Evolutionary conservation across 2,113 vertebrate genomes (phyloP), one percentile per base, ranked within the genome.

Genomic region (Todiramphus saurophagus): DNA sequence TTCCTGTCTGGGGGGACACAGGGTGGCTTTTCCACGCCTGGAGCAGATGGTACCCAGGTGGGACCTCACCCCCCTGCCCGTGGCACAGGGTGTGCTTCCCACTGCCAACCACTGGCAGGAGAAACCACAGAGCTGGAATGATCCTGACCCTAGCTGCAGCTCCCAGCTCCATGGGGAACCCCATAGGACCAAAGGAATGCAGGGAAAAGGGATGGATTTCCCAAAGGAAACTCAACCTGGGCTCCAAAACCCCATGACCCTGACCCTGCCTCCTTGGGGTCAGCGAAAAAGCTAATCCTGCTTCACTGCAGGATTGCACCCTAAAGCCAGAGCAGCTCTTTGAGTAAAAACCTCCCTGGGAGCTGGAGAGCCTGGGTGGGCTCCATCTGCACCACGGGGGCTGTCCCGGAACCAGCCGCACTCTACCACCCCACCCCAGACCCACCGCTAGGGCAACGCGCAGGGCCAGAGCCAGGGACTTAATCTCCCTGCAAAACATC

Each of bases 51-150:
- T 12, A n/a, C 21, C n/a, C 19, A 16, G 44, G 53, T 13, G 33
- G 24, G 23, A 8, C 27, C 53, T 37, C 1, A 5, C 27, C 11
- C 27, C 51, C 53, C 23, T 33, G 76, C 58, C 66, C 7, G 0
- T 12, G 11, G 56, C 66, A 59, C 33, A 28, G 50, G 19, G 41
- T 10, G 35, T 6, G 11, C 39, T 56, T n/a, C 24, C 41, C 48
- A 41, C 31, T 2, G 0, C n/a, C 2, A 1, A 2, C 33, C 46
- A 46, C 11, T 5, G 0, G 44, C 41, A 31, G 59, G 16, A 75
- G 33, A 77, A 69, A n/a, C n/a, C 30, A 0, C 1, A 2, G 55
- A 51, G 53, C 48, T 3, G 4, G 41, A 18, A 44, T 44, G 33
- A 51, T n/a, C 68, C 74, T 10, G 27, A 58, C 17, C 56, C n/a